These are phyloP conservation scores for Anthonomus grandis DNA, from an alignment of 1,140 invertebrate genomes.

Conservation along the genomic window DNA sequence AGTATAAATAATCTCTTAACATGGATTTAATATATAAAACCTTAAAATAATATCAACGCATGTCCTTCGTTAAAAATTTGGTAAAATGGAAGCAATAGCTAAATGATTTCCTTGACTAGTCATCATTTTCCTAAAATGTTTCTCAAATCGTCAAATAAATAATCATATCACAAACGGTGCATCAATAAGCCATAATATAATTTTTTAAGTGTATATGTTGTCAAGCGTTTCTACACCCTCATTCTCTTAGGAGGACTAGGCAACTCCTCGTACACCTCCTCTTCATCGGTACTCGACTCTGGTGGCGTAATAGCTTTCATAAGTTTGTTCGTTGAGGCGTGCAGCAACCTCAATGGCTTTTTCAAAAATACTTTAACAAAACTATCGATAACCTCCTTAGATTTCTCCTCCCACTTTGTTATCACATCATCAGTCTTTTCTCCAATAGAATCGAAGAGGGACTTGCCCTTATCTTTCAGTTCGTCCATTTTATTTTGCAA, in stretches of 20 bases:
- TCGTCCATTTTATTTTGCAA: slow-evolving; percentile 94
- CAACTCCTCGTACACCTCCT: slow-evolving; percentile 10
- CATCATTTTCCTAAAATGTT: too few species aligned
- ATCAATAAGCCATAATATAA: too few species aligned
- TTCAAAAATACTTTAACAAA: slow-evolving; percentile 86
- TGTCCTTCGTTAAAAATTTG: too few species aligned
- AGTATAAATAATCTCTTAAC: too few species aligned
- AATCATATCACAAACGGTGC: too few species aligned
- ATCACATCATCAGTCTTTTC: slow-evolving; percentile 86
- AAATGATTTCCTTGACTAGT: too few species aligned
- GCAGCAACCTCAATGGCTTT: slow-evolving; percentile 76
- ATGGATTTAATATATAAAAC: too few species aligned
- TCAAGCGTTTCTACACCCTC: too few species aligned
- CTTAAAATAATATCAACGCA: too few species aligned
- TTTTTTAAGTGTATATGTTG: too few species aligned
- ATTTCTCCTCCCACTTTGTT: slow-evolving; percentile 94
- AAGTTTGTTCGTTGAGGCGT: slow-evolving; percentile 80
- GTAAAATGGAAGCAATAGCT: too few species aligned
- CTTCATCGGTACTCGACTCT: slow-evolving; percentile 58
- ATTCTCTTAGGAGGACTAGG: slow-evolving; percentile 24
- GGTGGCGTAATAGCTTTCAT: slow-evolving; percentile 86
- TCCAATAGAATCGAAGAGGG: slow-evolving; percentile 80
- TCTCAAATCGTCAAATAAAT: too few species aligned
- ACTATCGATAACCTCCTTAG: slow-evolving; percentile 88
- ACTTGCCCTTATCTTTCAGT: slow-evolving; percentile 85